Base-by-base conservation (phyloP, 2,888 invertebrate genomes). In the Rotaria sp. region DNA sequence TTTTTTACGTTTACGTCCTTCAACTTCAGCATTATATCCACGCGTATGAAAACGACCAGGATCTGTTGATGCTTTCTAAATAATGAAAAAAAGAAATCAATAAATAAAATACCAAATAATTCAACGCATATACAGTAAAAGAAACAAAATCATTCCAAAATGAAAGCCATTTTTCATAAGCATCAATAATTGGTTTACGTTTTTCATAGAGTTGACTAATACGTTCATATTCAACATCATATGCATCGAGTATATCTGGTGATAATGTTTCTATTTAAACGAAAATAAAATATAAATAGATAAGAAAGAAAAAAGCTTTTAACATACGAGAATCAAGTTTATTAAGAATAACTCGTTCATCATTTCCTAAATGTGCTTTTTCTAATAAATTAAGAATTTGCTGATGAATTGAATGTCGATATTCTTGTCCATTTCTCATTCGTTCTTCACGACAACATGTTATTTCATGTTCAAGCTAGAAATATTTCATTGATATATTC, bases 1-100 rank as follows among this genome's bases (percentile, higher is more conserved):
- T 75, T 75, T 75, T 75, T 41, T 75, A 41, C 75, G 75, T 75
- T 75, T 75, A n/a, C 45, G 75, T 41, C 45, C 41, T 75, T 75
- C 75, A 21, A 24, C 26, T 26, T 41, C 45, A 38, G 75, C 41
- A 75, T 75, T 75, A 26, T 75, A 75, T 18, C 75, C 75, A 75
- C 75, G 75, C 24, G 26, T 45, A 75, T 24, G 75, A 75, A 75
- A 75, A 26, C 75, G 75, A 26, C 41, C 75, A 15, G 75, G 45
- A 75, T 45, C 45, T 26, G 38, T 75, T 75, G 75, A 75, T n/a
- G 41, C 38, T 75, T 75, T 75, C 75, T 75, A 26, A 11, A 75
- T 30, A 2, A 30, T 11, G 4, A 67, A n/a, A 45, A 38, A 75
- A 75, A 35, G 45, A 26, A 3, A 24, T 5, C 41, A 21, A 41